Conservation (phyloP, 1,140 invertebrate species). For the Pinna nobilis region DNA sequence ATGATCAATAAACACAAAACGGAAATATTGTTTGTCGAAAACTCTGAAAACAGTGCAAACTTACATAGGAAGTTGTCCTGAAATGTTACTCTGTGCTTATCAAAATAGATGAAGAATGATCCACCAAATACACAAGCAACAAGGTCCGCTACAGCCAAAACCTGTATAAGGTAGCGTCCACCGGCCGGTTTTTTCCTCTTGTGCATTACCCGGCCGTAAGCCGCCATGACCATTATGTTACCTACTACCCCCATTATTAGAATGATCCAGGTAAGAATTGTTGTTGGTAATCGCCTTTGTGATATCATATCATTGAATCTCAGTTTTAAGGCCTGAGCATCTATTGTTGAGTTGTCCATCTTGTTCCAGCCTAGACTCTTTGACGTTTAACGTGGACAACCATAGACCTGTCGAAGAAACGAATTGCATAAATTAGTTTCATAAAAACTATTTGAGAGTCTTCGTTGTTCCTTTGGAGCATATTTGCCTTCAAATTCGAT, state of each 20-base stretch:
- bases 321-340: no score
- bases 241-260: background rate
- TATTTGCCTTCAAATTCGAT: no score
- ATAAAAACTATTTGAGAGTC: no score
- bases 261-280: no score
- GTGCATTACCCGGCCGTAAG: background rate
- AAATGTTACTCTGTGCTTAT: slow-evolving; percentile 25
- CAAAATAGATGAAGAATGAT: slow-evolving; percentile 24
- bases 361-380: no score
- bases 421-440: no score
- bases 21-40: slow-evolving; percentile 23
- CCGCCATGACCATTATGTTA: slow-evolving; percentile 2
- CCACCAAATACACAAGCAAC: slow-evolving; percentile 22
- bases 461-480: no score
- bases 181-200: slow-evolving; percentile 13
- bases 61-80: slow-evolving; percentile 20
- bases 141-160: slow-evolving; percentile 29
- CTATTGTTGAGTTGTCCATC: no score
- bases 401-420: no score
- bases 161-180: slow-evolving; percentile 35
- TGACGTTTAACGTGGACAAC: no score
- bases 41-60: slow-evolving; percentile 20
- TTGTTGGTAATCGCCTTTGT: no score
- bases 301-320: no score
- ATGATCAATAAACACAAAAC: slow-evolving; percentile 33